Base-by-base conservation (phyloP, 2,797 vertebrate genomes). In the Lacerta bilineata region DNA sequence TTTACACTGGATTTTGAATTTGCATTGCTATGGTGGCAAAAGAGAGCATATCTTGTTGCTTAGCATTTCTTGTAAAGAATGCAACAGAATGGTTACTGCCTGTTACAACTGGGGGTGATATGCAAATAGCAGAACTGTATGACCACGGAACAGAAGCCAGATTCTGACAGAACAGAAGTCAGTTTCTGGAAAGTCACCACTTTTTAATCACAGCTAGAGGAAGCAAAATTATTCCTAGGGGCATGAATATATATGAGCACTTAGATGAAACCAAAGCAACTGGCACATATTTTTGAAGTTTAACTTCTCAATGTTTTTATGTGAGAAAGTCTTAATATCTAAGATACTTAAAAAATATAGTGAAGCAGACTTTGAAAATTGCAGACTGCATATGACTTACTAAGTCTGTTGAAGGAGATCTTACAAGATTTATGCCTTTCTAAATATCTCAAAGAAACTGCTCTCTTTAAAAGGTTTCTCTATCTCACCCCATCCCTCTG, bases 191-290 rank as follows among this genome's bases (percentile, higher is more conserved):
- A 80, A 80, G 1, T 9, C n/a, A 66, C 4, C 66, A 75, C 27
- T 43, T 74, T 81, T 76, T 68, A 69, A 33, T 25, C 41, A 84
- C 13, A 66, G 27, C 18, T n/a, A 80, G 29, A 66, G 20, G 39
- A 80, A 36, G 76, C 61, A 72, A 36, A 61, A 39, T 41, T 83
- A 82, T 81, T 81, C 84, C 6, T 78, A 72, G 33, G n/a, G 55
- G 15, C 6, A 18, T 13, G 23, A 25, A 76, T 2, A 46, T 6
- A 87, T 18, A 66, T 27, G 4, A 3, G 17, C 20, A 68, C 68
- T 88, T 69, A 64, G 36, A 18, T 11, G 39, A 61, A 36, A 41
- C 1, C 29, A 69, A 69, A 41, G 33, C 7, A 50, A 71, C 18
- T 20, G 39, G 23, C 7, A 41, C 50, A 64, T 46, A 15, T 80